Evolutionary conservation across 2,797 vertebrate species (phyloP).

Genomic region (Prionace glauca): DNA sequence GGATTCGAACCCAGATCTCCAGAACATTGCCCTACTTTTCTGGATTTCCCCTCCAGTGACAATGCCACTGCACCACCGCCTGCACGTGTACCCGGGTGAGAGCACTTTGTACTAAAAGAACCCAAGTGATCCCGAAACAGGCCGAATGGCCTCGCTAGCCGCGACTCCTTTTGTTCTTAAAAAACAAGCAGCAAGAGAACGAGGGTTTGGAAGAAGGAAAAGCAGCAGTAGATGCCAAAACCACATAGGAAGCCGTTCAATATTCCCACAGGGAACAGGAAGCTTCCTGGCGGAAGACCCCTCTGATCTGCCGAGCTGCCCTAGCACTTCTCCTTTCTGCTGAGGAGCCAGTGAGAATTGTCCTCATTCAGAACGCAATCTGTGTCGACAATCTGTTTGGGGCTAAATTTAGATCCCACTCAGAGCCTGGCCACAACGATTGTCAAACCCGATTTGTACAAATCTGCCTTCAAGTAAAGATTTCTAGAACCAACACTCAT

Average conservation of each 20-base stretch:
- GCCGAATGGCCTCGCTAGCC: no score
- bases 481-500: not conserved
- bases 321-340: not conserved
- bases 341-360: not conserved
- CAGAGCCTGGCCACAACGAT: not conserved
- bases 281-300: not conserved
- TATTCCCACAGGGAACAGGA: not conserved
- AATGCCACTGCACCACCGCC: no score
- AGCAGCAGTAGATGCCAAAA: not conserved
- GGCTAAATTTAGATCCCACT: slow-evolving; percentile 1
- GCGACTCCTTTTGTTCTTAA: not conserved
- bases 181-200: not conserved
- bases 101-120: no score
- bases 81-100: no score
- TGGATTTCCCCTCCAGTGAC: no score
- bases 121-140: no score
- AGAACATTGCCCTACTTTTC: no score
- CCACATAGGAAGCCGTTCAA: not conserved
- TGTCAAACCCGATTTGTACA: not conserved
- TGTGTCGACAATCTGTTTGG: not conserved
- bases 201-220: not conserved
- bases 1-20: no score
- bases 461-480: not conserved
- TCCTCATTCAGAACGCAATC: not conserved
- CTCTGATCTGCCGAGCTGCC: not conserved